Conservation (phyloP, 2,797 vertebrate genomes). For the Cossypha dichroa region DNA sequence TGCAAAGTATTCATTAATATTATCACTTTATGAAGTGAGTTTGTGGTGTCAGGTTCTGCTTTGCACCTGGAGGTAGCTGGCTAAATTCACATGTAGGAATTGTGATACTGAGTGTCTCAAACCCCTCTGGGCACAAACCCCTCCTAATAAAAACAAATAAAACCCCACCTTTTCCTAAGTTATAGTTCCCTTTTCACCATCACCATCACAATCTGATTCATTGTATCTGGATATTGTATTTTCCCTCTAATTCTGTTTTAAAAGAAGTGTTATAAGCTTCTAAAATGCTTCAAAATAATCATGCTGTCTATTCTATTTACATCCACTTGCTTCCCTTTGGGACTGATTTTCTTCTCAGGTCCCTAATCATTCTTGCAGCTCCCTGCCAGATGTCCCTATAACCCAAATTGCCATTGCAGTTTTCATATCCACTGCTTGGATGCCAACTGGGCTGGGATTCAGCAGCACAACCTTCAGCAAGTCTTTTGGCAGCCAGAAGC, state of each 20-base stretch:
- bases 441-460: slow-evolving; percentile 65
- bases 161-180: background rate
- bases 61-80: background rate
- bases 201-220: background rate
- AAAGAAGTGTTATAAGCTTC: background rate
- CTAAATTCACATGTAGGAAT: rapidly evolving
- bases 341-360: background rate
- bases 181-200: background rate
- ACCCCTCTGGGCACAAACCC: background rate
- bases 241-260: background rate
- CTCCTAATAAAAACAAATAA: background rate
- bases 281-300: background rate
- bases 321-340: background rate
- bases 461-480: slow-evolving; percentile 49
- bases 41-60: background rate
- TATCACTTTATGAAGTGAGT: background rate
- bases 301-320: background rate
- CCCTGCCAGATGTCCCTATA: background rate
- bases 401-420: background rate
- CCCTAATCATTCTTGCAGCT: background rate
- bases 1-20: background rate
- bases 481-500: slow-evolving; percentile 67
- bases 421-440: background rate
- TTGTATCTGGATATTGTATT: background rate
- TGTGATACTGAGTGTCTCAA: background rate